Base-by-base conservation (phyloP, 2,888 invertebrate species). In the Pandemis heparana region DNA sequence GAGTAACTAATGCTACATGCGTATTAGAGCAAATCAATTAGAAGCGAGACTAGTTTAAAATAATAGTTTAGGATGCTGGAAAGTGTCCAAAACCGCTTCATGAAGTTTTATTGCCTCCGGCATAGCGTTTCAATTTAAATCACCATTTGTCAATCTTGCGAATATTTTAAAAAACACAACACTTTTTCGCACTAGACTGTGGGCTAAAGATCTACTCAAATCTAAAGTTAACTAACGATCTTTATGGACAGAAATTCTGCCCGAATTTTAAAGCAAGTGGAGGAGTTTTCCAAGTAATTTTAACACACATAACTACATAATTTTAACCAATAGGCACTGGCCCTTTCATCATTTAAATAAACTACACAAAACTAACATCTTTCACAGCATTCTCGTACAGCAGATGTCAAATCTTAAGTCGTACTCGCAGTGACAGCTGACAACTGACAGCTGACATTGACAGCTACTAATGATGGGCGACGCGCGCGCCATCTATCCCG, bases 11-110 rank as follows among this genome's bases (percentile, higher is more conserved):
- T 32, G 14, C 2, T 51, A 6, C 16, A n/a, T 46, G 51, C 23
- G 87, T 88, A 89, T 83, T 84, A 87, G 86, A 89, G 88, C 91
- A 92, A 89, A 92, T 90, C 91, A 90, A 90, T 91, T 85, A 86
- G 23, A 85, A 82, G 82, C n/a, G 82, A 78, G 78, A 77, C 80
- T 83, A 81, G 83, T 84, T 80, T 82, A 82, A 83, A 83, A 81
- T 84, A 78, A 83, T 86, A 87, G 86, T 88, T 89, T 86, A 84
- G 79, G 88, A 89, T 87, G 86, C 88, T 92, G 92, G 92, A 90
- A 81, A 80, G 80, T 79, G 77, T 89, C 92, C 92, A 92, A 90
- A 83, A 80, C 76, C 74, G 74, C 76, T 82, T 80, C 79, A 77
- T 77, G 80, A 74, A n/a, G 56, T 77, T 85, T 87, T 86, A 89